Evolutionary conservation across 2,888 invertebrate species (phyloP).

Genomic region (Lobophora halterata): DNA sequence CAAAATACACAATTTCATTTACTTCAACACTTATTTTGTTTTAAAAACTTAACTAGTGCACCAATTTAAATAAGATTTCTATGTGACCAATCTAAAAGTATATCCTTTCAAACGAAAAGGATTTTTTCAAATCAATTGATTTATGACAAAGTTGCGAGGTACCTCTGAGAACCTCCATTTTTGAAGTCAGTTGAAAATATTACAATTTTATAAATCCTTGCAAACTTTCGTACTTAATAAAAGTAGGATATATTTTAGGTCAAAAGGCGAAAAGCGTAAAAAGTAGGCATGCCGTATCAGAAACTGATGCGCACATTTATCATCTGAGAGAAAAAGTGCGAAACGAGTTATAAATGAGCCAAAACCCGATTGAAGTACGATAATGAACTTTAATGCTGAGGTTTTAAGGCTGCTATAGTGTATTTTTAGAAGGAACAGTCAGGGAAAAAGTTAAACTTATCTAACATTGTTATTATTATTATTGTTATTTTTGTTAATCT

Average conservation of each 20-base stretch:
- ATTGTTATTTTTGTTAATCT: too few relatives aligned
- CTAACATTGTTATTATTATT: too few relatives aligned
- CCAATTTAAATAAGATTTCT: too few relatives aligned
- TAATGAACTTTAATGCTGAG: conserved; percentile 7
- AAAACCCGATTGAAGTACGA: neutral
- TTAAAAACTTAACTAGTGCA: too few relatives aligned
- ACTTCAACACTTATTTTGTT: too few relatives aligned
- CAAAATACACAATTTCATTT: too few relatives aligned
- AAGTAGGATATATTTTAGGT: conserved; percentile 12
- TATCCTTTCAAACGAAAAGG: too few relatives aligned
- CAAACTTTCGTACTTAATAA: conserved; percentile 3
- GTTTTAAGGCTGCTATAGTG: conserved; percentile 1
- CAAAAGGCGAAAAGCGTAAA: conserved; percentile 12
- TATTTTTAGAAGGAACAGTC: conserved; percentile 1
- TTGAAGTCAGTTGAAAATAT: neutral
- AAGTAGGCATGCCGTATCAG: conserved; percentile 12
- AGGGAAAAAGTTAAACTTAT: too few relatives aligned
- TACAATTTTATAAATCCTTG: neutral
- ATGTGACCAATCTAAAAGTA: too few relatives aligned
- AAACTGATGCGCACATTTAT: conserved; percentile 20
- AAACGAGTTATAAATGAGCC: neutral
- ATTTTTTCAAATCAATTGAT: too few relatives aligned
- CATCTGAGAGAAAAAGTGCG: conserved; percentile 13
- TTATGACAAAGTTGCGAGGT: too few relatives aligned
- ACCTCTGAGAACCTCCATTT: too few relatives aligned